phyloP scores from a whole-genome alignment of 2,113 vertebrate genomes.

The Stomatorhinus ivindoensis region DNA sequence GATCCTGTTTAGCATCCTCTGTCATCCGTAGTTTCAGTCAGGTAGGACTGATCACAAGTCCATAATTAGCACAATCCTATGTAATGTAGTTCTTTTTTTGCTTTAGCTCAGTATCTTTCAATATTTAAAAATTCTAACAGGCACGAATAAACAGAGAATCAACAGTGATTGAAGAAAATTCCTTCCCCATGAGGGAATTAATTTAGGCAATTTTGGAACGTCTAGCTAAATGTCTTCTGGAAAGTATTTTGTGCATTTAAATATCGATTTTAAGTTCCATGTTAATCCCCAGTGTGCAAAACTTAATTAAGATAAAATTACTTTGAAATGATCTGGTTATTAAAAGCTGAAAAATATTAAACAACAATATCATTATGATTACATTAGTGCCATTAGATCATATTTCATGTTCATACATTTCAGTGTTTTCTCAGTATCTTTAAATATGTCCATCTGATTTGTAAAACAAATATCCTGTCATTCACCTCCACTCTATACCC shows the following conservation, averaged over 20 bases:
- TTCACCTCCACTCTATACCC: neutral
- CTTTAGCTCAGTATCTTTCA: neutral
- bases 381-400: neutral
- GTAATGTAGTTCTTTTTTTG: neutral
- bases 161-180: neutral
- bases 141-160: neutral
- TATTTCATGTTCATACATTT: neutral
- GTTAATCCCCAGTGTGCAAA: neutral
- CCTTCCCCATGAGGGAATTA: neutral
- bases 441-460: neutral
- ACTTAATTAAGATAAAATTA: slow-evolving; percentile 11
- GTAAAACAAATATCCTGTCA: neutral
- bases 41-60: too few relatives aligned
- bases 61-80: neutral
- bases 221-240: neutral
- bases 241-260: neutral
- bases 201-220: neutral
- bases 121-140: neutral
- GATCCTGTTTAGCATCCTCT: too few relatives aligned
- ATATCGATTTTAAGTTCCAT: slow-evolving; percentile 1
- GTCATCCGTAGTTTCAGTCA: too few relatives aligned
- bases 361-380: neutral
- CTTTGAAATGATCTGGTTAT: slow-evolving; percentile 2
- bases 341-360: slow-evolving; percentile 1
- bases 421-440: neutral